Percentiles rank a stretch among this genome's conserved stretches.
Evolutionary conservation across 2,797 vertebrate species (phyloP).

Genomic region (Trichosurus vulpecula): DNA sequence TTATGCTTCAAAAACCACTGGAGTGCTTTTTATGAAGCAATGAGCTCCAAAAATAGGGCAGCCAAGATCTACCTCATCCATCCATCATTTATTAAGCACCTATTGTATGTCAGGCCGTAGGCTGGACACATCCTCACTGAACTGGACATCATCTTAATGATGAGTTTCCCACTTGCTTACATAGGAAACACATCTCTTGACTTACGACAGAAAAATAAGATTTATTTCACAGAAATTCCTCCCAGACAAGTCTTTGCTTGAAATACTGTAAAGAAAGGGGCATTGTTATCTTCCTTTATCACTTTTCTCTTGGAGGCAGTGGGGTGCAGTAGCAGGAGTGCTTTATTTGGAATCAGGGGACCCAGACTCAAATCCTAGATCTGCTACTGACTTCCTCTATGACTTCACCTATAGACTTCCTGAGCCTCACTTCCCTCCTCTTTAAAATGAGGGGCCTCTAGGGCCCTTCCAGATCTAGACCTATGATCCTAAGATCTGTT

Average conservation of each 20-base stretch:
- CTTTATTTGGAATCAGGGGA: not conserved
- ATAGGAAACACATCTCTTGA: slow-evolving; percentile 7
- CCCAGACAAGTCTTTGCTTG: not conserved
- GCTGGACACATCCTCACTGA: not conserved
- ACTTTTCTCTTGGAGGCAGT: not conserved
- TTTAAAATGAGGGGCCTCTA: not conserved
- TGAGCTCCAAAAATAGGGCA: not conserved
- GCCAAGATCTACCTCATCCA: not conserved
- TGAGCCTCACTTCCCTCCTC: not conserved
- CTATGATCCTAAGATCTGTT: not conserved
- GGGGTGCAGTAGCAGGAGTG: not conserved
- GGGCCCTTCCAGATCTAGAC: not conserved
- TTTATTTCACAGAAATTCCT: slow-evolving; percentile 40
- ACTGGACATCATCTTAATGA: not conserved
- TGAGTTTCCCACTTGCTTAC: not conserved
- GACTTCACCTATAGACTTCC: not conserved
- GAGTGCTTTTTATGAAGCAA: not conserved
- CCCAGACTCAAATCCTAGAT: not conserved
- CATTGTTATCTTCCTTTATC: not conserved
- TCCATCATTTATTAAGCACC: not conserved
- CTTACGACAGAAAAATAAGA: slow-evolving; percentile 41
- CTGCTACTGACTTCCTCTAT: not conserved
- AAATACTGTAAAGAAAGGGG: not conserved
- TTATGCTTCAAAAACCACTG: not conserved
- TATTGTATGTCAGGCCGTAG: not conserved